Evolutionary conservation across 2,797 vertebrate species (phyloP).

Genomic region (Aphelocoma californica): DNA sequence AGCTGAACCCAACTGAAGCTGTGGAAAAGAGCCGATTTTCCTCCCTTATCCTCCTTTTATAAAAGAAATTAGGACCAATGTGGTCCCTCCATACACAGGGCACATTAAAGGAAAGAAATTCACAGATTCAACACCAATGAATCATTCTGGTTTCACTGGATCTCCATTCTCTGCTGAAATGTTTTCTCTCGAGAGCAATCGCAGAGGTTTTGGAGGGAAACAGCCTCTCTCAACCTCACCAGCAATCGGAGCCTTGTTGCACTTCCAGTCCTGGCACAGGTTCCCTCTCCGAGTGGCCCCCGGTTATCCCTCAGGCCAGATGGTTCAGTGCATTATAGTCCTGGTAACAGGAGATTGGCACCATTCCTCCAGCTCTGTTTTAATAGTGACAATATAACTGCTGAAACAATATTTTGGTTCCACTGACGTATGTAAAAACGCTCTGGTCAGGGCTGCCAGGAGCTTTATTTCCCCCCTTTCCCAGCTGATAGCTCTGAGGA

Average conservation of each 20-base stretch:
- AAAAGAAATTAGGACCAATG: neutral
- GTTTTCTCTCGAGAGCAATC: neutral
- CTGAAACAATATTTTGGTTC: slow-evolving; percentile 55
- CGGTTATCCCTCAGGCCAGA: neutral
- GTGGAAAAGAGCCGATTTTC: neutral
- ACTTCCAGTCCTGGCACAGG: neutral
- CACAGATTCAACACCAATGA: neutral
- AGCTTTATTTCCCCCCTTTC: neutral
- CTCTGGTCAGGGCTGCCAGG: neutral
- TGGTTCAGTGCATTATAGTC: neutral
- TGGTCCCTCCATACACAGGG: neutral
- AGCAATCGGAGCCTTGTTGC: neutral
- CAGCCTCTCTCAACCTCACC: neutral
- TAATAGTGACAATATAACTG: slow-evolving; percentile 20
- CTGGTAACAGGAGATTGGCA: slow-evolving; percentile 31
- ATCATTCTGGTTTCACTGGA: neutral
- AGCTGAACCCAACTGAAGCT: neutral
- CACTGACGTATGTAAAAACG: neutral
- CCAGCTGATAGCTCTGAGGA: neutral
- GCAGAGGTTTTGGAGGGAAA: neutral
- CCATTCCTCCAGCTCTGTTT: neutral
- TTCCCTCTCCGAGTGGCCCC: neutral
- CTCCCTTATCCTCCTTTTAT: neutral
- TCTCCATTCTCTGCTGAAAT: neutral
- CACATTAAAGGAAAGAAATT: neutral